These are phyloP conservation scores for Pediacus dermestoides DNA, from an alignment of 2,888 invertebrate species.

Conservation along the genomic window DNA sequence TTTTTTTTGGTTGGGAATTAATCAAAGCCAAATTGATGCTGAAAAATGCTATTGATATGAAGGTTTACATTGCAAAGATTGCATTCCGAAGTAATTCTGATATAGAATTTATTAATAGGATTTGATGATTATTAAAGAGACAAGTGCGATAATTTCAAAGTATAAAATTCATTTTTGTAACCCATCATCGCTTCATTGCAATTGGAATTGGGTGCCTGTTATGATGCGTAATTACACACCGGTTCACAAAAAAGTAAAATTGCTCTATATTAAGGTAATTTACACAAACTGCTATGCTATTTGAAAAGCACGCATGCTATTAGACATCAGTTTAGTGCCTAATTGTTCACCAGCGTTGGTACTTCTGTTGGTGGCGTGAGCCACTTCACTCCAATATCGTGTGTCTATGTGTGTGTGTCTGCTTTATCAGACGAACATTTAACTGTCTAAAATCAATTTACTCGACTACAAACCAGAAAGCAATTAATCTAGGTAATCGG, in stretches of 20 bases:
- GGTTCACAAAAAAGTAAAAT: slow-evolving; percentile 4
- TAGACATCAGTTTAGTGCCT: slow-evolving; percentile 6
- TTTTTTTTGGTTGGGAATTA: no score
- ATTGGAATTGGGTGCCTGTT: no score
- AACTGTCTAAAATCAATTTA: slow-evolving; percentile 18
- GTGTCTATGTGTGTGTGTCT: not conserved
- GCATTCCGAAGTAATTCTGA: no score
- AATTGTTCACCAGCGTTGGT: slow-evolving; percentile 11
- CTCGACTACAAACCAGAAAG: slow-evolving; percentile 15
- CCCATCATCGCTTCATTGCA: no score
- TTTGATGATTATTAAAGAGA: no score
- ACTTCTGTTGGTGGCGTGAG: slow-evolving; percentile 13
- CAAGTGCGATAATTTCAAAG: no score
- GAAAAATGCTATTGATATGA: no score
- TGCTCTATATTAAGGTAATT: slow-evolving; percentile 4
- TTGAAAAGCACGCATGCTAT: slow-evolving; percentile 5
- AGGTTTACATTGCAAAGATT: no score
- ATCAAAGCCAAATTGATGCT: no score
- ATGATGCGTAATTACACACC: slow-evolving; percentile 5
- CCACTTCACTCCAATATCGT: slow-evolving; percentile 9
- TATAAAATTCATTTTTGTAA: no score
- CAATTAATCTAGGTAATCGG: slow-evolving; percentile 17
- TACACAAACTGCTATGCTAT: slow-evolving; percentile 6
- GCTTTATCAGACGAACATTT: slow-evolving; percentile 13
- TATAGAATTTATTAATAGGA: no score